Base-by-base conservation (phyloP, 2,888 invertebrate genomes). In the Metopia argyrocephala region DNA sequence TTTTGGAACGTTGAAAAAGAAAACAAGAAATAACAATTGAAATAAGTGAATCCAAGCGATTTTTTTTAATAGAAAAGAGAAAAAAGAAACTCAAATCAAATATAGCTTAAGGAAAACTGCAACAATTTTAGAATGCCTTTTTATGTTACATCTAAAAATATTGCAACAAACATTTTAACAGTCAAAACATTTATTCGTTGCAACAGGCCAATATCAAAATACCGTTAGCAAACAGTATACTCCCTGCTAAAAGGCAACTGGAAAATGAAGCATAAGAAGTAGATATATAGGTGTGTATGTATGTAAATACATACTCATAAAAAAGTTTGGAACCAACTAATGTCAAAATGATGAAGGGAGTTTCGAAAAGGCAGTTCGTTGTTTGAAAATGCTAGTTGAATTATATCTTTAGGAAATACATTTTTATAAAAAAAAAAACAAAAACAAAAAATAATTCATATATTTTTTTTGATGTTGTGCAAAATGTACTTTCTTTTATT, bases 61-160 rank as follows among this genome's bases (percentile, higher is more conserved):
- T 23, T 25, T 38, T 38, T n/a, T n/a, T n/a, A n/a, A 38, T 38
- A 38, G 15, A 38, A 38, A 38, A 12, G 38, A 4, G 15, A 50
- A 65, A n/a, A n/a, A n/a, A n/a, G n/a, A n/a, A 66, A 54, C 61
- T 73, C 71, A 78, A 78, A 78, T 73, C 78, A 78, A 78, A 78
- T 66, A 73, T 78, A 61, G 71, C 78, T 78, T 78, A 71, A 78
- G 71, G 78, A 71, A 54, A 71, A 54, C 45, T 71, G 70, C 52
- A 66, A 59, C 50, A 59, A 59, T 78, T 69, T 59, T 23, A 54
- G 45, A 71, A 62, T 54, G 28, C 38, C 15, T 62, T 61, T 61
- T 28, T n/a, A n/a, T n/a, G n/a, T n/a, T 45, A 54, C 78, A 78
- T 71, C 59, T 52, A 57, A 56, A 38, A 38, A 45, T 74, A 45